phyloP scores from a whole-genome alignment of 1,140 invertebrate genomes.

The Phthorimaea operculella region DNA sequence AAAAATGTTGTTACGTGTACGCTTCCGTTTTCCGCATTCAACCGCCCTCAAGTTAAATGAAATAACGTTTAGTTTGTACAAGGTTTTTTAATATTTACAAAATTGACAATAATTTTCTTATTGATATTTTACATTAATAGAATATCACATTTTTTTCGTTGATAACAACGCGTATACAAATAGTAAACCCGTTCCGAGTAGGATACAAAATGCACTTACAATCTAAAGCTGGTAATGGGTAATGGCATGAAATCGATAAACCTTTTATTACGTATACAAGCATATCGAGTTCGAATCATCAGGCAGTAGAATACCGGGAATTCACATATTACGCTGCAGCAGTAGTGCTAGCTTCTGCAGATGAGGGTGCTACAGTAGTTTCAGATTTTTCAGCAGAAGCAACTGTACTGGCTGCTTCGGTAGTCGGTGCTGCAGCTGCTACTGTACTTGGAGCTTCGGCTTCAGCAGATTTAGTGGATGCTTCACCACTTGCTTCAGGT shows the following conservation, averaged over 20 bases:
- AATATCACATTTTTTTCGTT: not conserved
- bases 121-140: not conserved
- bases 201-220: not conserved
- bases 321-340: conserved; percentile 5
- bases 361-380: conserved; percentile 14
- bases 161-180: not conserved
- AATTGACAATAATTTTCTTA: not conserved
- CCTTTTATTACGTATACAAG: not conserved
- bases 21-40: no score
- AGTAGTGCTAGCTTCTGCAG: conserved; percentile 11
- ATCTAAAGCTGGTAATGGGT: not conserved
- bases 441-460: not conserved
- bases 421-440: conserved; percentile 4
- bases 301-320: conserved; percentile 4
- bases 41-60: no score
- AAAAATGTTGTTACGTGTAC: no score
- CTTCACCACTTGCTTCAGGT: conserved; percentile 9
- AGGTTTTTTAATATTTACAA: not conserved
- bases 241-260: not conserved
- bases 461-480: conserved; percentile 7
- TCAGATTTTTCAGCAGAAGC: conserved; percentile 19
- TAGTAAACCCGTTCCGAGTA: not conserved
- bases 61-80: not conserved
- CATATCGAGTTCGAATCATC: not conserved
- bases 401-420: conserved; percentile 15